A percentile compares a stretch with the other conserved stretches of the same genome.
Conservation (phyloP, 35 echinoderm and acorn worm genomes). For the Apostichopus parvimensis region DNA sequence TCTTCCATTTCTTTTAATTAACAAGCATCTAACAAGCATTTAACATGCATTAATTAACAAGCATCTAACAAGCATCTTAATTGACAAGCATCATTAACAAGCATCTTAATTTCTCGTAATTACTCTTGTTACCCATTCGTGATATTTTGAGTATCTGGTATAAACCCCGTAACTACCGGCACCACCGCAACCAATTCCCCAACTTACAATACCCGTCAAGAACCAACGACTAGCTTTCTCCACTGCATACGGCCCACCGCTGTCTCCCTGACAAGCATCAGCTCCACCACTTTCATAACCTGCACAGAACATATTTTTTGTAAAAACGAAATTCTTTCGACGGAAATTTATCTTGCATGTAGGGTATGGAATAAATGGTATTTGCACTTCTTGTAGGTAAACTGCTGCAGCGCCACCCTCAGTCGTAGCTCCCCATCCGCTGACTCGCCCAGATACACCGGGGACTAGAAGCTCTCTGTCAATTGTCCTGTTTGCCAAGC, state of each 20-base stretch:
- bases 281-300: conserved; percentile 1
- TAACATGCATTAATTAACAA: too few relatives aligned
- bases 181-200: conserved; percentile 81
- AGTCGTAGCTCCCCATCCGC: conserved; percentile 73
- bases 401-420: conserved; percentile 62
- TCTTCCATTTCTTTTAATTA: too few relatives aligned
- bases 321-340: conserved; percentile 8
- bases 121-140: conserved; percentile 51
- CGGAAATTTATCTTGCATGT: conserved; percentile 55
- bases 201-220: conserved; percentile 82
- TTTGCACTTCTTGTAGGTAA: conserved; percentile 66
- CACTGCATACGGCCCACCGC: conserved; percentile 76
- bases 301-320: conserved; percentile 91
- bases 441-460: conserved; percentile 53
- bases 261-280: conserved; percentile 87
- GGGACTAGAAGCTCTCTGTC: conserved; percentile 1
- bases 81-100: too few relatives aligned
- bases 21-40: too few relatives aligned
- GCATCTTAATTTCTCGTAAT: too few relatives aligned
- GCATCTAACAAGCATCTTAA: too few relatives aligned
- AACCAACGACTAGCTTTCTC: conserved; percentile 65
- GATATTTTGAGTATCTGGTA: conserved; percentile 62
- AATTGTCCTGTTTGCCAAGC: conserved; percentile 50
- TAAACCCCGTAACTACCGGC: conserved; percentile 66
- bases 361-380: conserved; percentile 53